phyloP scores from a whole-genome alignment of 2,888 invertebrate species.

The Reticulitermes lucifugus region DNA sequence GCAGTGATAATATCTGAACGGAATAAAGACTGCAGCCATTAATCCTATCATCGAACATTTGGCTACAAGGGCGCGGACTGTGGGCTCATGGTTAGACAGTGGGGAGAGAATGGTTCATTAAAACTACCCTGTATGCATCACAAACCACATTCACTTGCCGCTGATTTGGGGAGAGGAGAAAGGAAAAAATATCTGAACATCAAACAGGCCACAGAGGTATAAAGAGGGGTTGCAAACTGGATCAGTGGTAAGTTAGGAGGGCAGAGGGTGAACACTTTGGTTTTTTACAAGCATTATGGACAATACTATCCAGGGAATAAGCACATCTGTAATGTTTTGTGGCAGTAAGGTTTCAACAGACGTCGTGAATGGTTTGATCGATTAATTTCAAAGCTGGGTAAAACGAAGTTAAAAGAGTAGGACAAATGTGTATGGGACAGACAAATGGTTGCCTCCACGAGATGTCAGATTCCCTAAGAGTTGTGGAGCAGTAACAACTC shows the following conservation, averaged over 20 bases:
- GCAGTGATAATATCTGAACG: constrained; percentile 28
- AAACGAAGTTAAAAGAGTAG: not conserved
- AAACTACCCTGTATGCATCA: constrained; percentile 20
- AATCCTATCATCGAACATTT: constrained; percentile 11
- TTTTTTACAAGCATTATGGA: not conserved
- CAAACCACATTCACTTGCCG: constrained; percentile 27
- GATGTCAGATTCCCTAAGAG: not conserved
- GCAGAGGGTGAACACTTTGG: not conserved
- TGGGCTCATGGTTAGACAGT: constrained; percentile 1
- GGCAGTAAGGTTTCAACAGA: not conserved
- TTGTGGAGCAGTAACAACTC: not conserved
- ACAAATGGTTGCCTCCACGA: not conserved
- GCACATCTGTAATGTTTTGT: constrained; percentile 22
- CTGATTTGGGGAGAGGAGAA: not conserved
- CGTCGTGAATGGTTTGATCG: constrained; percentile 1
- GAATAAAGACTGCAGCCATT: not conserved
- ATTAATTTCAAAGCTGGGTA: not conserved
- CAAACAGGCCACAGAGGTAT: not conserved
- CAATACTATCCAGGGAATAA: not conserved
- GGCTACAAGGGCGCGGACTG: constrained; percentile 20
- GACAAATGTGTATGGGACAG: not conserved
- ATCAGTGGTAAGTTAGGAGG: not conserved
- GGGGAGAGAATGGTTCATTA: not conserved
- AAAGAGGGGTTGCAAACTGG: not conserved
- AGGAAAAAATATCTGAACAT: not conserved